phyloP scores from a whole-genome alignment of 2,113 vertebrate genomes.

The Sorex araneus region DNA sequence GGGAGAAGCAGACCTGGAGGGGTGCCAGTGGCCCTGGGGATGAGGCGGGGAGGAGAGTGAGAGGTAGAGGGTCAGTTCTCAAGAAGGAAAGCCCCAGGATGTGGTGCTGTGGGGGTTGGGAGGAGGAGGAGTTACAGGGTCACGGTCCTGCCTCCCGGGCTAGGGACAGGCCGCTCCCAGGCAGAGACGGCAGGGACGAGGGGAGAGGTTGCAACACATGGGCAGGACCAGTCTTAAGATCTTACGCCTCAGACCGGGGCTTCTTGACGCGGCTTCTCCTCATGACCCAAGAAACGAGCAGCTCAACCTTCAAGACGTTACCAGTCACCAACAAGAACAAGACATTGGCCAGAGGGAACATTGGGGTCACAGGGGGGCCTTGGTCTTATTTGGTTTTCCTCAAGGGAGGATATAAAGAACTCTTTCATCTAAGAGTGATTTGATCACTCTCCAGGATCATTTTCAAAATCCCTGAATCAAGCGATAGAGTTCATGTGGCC shows the following conservation, averaged over 20 bases:
- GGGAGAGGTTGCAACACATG: background rate
- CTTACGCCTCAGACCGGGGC: background rate
- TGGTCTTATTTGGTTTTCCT: background rate
- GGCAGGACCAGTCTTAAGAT: background rate
- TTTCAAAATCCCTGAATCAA: background rate
- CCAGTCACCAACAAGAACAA: background rate
- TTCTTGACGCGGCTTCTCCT: background rate
- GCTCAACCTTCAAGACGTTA: background rate
- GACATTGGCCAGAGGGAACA: background rate
- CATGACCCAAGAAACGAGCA: background rate
- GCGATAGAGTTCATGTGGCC: background rate
- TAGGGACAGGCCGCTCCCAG: background rate
- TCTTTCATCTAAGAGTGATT: background rate
- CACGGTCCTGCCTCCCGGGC: background rate
- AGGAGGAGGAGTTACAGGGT: background rate
- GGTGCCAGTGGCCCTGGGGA: background rate
- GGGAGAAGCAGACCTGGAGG: background rate
- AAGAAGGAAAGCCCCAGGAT: background rate
- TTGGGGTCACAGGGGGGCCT: background rate
- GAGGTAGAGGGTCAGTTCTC: background rate
- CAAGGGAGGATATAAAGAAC: background rate
- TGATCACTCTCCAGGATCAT: background rate
- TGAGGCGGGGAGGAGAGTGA: background rate
- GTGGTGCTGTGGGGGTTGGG: background rate
- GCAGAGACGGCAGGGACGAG: background rate